These are phyloP conservation scores for Leptosomus discolor DNA, from an alignment of 2,113 vertebrate species.

Conservation along the genomic window DNA sequence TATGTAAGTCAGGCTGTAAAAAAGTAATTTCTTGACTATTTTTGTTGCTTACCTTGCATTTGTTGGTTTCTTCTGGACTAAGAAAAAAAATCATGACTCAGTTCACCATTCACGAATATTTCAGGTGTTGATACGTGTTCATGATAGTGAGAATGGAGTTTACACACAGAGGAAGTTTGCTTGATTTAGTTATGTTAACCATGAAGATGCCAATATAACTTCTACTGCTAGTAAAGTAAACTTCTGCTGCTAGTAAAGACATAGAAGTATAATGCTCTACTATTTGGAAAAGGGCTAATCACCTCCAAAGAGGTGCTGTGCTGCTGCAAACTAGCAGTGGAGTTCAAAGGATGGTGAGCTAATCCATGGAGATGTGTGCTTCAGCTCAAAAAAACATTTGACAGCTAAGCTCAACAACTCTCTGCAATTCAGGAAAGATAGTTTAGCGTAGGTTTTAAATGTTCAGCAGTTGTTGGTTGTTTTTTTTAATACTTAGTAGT, in stretches of 20 bases:
- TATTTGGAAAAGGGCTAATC: background rate
- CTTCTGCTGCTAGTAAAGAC: background rate
- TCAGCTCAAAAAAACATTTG: background rate
- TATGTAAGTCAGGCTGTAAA: background rate
- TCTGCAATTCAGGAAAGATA: background rate
- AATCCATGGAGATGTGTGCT: background rate
- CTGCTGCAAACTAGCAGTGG: background rate
- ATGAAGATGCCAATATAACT: background rate
- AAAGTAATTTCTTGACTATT: background rate
- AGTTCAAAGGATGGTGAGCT: background rate
- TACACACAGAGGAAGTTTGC: background rate
- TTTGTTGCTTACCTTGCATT: background rate
- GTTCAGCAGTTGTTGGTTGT: background rate
- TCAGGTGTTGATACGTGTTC: background rate
- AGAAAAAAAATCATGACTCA: background rate
- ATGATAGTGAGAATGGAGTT: background rate
- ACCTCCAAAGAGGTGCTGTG: background rate
- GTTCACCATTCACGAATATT: background rate
- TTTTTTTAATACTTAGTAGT: background rate
- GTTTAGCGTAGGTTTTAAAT: background rate
- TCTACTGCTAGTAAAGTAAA: background rate
- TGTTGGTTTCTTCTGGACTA: background rate
- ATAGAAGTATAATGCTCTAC: background rate
- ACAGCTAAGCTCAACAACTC: background rate
- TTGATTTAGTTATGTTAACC: background rate